Conservation (phyloP, 2,888 invertebrate species). For the Hirudinaria manillensis region DNA sequence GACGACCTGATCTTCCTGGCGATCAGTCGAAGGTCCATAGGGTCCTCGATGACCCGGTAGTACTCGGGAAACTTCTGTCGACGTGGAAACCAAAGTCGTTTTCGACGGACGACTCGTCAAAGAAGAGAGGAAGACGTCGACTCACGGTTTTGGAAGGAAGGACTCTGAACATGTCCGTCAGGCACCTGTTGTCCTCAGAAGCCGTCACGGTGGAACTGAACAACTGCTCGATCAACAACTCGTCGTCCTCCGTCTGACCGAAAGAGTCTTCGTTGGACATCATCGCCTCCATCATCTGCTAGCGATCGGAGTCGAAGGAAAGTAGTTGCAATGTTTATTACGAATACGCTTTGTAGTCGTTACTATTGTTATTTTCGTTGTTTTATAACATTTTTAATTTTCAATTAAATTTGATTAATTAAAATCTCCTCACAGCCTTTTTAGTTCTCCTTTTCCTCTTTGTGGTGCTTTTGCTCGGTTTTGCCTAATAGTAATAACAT, state of each 20-base stretch:
- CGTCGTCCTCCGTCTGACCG: constrained; percentile 14
- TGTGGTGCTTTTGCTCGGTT: not conserved
- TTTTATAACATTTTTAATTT: not conserved
- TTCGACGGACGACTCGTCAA: not conserved
- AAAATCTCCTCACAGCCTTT: constrained; percentile 12
- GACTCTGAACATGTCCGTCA: constrained; percentile 81
- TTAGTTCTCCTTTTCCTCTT: constrained; percentile 19
- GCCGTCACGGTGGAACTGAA: constrained; percentile 83
- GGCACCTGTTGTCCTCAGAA: constrained; percentile 68
- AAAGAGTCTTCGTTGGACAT: not conserved
- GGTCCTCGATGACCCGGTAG: constrained; percentile 84
- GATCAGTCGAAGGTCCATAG: constrained; percentile 87
- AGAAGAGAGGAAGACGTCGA: constrained; percentile 12
- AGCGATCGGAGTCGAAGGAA: no score
- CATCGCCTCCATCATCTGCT: not conserved
- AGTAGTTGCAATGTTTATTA: not conserved
- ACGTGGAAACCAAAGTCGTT: not conserved
- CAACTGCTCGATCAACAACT: constrained; percentile 65
- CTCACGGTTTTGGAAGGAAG: constrained; percentile 76
- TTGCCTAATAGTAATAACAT: not conserved
- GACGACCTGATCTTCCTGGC: constrained; percentile 80
- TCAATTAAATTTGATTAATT: not conserved
- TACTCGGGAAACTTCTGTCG: constrained; percentile 80
- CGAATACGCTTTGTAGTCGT: no score
- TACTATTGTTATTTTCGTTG: not conserved